Evolutionary conservation across 2,888 invertebrate genomes (phyloP), one percentile per base, ranked within the genome.

Genomic region (Drosophila leonis): DNA sequence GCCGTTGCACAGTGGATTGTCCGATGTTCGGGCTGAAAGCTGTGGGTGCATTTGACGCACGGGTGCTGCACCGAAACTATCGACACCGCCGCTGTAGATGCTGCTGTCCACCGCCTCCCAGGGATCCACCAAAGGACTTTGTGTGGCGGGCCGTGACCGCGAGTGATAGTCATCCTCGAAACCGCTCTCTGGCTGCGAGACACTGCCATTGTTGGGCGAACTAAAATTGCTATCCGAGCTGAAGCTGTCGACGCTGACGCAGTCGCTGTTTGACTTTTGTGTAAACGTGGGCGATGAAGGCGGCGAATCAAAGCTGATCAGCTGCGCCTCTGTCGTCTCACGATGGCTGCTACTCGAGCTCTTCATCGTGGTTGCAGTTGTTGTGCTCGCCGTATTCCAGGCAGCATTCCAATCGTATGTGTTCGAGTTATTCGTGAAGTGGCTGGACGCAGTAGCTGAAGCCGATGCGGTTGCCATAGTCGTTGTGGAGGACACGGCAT

Each of bases 151-250:
- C 90, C 96, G 96, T 24, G 92, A 91, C 15, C 91, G 83, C 9
- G 76, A 71, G 46, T 87, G 83, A 91, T 96, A 96, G 91, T 97
- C 97, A 93, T 97, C 97, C 92, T 97, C 97, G 90, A 97, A 97
- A 5, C 96, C 96, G 92, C 96, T 96, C 90, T 96, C 96, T 48
- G 95, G 95, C 90, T 96, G 95, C 6, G 96, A 96, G 9, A 95
- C 94, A 88, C 95, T 95, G 18, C 96, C 95, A 78, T 92, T 93
- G 66, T 93, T 90, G 15, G 93, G 92, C 3, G 93, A 93, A 84
- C 95, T 95, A 61, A 94, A 94, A 74, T 95, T 96, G 39, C 95
- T 95, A 92, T 96, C 96, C 13, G 96, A 96, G 63, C 96, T 96
- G 84, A 96, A 96, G 90, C 96, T 96, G 83, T 96, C 96, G 20